Evolutionary conservation across 1,140 invertebrate genomes (phyloP), one percentile per base, ranked within the genome.

Genomic region (Orchesella cincta): DNA sequence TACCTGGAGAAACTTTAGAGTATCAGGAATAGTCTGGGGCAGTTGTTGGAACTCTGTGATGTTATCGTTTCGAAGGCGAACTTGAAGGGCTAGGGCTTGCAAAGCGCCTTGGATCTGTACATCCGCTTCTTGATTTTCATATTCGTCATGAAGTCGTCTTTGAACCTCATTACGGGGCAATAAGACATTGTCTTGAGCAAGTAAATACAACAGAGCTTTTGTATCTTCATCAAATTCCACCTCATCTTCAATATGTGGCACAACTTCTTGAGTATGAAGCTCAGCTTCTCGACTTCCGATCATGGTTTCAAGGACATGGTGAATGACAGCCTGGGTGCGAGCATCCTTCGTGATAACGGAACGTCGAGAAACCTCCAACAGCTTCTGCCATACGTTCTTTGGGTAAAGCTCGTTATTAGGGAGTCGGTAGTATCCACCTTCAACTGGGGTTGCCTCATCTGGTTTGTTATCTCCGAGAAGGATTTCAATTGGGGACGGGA

Each of bases 361-460:
- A 8, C 12, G 28, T 5, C 33, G 26, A 5, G 62, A 3, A 20
- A 73, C 28, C 46, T 51, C 33, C 8, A 73, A 28, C 14, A 73
- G 16, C 26, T 73, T 73, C 14, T 73, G 33, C 34, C 23, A 46
- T 3, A 73, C 46, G 46, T 73, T 73, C 46, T 73, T 73, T 23
- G 71, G 71, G 23, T 46, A 73, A 12, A 73, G 71, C 28, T 73
- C 71, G 2, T 35, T 35, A 73, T 73, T 73, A 1, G 71, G 71
- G 18, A 73, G 36, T 51, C 26, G 14, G 34, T 23, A 31, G 46
- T 23, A 46, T 3, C 39, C 34, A 18, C 23, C 3, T 26, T 36
- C 39, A 3, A 73, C 46, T 46, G 14, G 18, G 3, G 46, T 3
- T 1, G 35, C 29, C 5, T 36, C 35, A 28, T 36, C 71, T 28